These are phyloP conservation scores for Apantesis nais DNA, from an alignment of 2,888 invertebrate species.

Conservation along the genomic window DNA sequence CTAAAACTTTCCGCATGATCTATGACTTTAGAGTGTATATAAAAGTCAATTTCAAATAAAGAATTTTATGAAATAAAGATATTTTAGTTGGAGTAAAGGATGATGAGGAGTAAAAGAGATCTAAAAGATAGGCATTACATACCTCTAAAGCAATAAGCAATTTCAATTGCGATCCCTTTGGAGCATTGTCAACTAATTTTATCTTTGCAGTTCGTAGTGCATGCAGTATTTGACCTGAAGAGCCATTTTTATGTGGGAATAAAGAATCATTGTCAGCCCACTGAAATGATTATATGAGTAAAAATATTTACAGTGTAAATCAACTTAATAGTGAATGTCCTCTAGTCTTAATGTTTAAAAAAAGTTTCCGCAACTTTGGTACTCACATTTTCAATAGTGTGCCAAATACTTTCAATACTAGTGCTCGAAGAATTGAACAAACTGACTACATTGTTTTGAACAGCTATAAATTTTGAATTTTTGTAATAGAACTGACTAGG, in stretches of 20 bases:
- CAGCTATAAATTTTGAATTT: slow-evolving; percentile 63
- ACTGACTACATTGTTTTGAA: slow-evolving; percentile 64
- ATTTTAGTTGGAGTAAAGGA: no score
- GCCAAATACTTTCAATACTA: slow-evolving; percentile 60
- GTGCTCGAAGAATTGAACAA: slow-evolving; percentile 72
- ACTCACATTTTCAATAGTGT: slow-evolving; percentile 69
- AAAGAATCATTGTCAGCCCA: slow-evolving; percentile 75
- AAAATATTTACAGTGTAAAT: not conserved
- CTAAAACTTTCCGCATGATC: no score
- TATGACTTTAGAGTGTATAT: no score
- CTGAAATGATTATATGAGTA: slow-evolving; percentile 55
- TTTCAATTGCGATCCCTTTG: slow-evolving; percentile 96
- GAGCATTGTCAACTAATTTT: slow-evolving; percentile 91
- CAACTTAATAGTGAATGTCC: not conserved
- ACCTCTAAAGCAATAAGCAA: slow-evolving; percentile 91
- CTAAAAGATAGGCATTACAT: slow-evolving; percentile 39
- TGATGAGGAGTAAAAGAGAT: no score
- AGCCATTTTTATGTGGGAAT: slow-evolving; percentile 80
- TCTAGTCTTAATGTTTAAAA: not conserved
- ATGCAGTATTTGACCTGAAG: slow-evolving; percentile 87
- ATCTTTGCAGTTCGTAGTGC: slow-evolving; percentile 89
- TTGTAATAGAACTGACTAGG: slow-evolving; percentile 70
- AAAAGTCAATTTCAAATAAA: no score
- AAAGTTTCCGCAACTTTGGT: not conserved
- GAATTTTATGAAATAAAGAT: no score